Conservation (phyloP, 2,888 invertebrate genomes). For the Pandemis cinnamomeana region DNA sequence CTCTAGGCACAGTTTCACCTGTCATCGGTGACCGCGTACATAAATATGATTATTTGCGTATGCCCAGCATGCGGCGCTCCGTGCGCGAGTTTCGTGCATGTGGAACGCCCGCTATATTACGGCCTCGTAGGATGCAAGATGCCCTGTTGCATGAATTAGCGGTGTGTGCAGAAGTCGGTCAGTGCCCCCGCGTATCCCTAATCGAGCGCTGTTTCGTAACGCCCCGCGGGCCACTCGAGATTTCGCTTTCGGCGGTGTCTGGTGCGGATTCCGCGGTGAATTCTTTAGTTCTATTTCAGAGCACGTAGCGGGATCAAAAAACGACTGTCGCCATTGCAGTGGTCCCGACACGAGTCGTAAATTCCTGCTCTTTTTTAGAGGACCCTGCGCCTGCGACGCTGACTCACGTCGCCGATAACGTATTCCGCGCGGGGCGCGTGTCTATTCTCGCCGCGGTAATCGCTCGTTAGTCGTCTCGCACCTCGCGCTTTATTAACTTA, state of each 20-base stretch:
- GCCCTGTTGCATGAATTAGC: conserved; percentile 78
- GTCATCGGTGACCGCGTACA: conserved; percentile 71
- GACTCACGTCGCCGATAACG: conserved; percentile 71
- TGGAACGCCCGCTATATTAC: conserved; percentile 57
- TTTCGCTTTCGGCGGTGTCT: conserved; percentile 73
- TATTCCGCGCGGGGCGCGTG: conserved; percentile 70
- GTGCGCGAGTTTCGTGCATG: conserved; percentile 68
- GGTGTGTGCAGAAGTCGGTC: conserved; percentile 82
- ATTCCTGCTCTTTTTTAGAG: conserved; percentile 62
- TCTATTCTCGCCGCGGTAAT: conserved; percentile 70
- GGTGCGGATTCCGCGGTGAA: conserved; percentile 57
- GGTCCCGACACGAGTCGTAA: conserved; percentile 65
- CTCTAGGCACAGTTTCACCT: conserved; percentile 74
- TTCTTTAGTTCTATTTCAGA: conserved; percentile 61
- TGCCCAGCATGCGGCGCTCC: conserved; percentile 66
- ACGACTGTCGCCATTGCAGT: conserved; percentile 57
- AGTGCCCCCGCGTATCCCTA: conserved; percentile 79
- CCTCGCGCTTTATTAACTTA: conserved; percentile 81
- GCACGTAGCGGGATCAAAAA: conserved; percentile 58
- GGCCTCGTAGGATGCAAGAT: conserved; percentile 69
- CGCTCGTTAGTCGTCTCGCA: conserved; percentile 77
- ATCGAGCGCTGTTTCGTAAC: conserved; percentile 78
- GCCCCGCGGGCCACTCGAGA: conserved; percentile 63
- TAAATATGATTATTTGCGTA: conserved; percentile 77
- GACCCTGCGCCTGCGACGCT: conserved; percentile 47